phyloP scores from a whole-genome alignment of 2,113 vertebrate species.

The Electrona antarctica region DNA sequence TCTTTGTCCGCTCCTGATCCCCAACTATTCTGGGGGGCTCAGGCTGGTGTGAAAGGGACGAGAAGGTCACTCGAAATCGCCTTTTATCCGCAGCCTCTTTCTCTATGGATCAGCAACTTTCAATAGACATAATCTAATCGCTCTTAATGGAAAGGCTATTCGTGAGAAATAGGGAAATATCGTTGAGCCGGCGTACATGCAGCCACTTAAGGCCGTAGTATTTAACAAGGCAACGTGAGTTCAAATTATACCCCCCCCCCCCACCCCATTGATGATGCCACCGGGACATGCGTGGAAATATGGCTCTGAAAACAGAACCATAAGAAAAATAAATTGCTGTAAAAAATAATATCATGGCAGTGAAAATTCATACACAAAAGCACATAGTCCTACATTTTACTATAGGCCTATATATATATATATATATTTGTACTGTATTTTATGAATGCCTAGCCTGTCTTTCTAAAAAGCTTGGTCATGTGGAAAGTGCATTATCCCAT shows the following conservation, averaged over 20 bases:
- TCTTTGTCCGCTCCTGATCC: constrained; percentile 90
- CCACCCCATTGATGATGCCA: no score
- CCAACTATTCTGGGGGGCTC: constrained; percentile 87
- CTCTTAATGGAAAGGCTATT: constrained; percentile 86
- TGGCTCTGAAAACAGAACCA: no score
- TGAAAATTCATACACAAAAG: no score
- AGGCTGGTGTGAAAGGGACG: constrained; percentile 95
- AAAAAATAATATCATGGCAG: no score
- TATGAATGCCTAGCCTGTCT: no score
- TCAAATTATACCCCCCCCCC: neutral
- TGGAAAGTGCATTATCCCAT: no score
- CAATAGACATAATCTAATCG: constrained; percentile 95
- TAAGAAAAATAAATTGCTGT: no score
- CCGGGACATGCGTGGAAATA: no score
- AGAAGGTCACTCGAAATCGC: constrained; percentile 96
- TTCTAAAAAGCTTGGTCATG: no score
- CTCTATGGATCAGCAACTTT: constrained; percentile 94
- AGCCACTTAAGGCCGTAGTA: constrained; percentile 49
- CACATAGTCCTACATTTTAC: no score
- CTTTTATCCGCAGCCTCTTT: constrained; percentile 94
- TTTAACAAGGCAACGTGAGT: constrained; percentile 40
- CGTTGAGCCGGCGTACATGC: constrained; percentile 40
- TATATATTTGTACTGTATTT: no score
- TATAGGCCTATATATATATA: no score
- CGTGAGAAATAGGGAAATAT: constrained; percentile 78